Conservation (phyloP, 2,113 vertebrate genomes). For the Gasterosteus aculeatus region DNA sequence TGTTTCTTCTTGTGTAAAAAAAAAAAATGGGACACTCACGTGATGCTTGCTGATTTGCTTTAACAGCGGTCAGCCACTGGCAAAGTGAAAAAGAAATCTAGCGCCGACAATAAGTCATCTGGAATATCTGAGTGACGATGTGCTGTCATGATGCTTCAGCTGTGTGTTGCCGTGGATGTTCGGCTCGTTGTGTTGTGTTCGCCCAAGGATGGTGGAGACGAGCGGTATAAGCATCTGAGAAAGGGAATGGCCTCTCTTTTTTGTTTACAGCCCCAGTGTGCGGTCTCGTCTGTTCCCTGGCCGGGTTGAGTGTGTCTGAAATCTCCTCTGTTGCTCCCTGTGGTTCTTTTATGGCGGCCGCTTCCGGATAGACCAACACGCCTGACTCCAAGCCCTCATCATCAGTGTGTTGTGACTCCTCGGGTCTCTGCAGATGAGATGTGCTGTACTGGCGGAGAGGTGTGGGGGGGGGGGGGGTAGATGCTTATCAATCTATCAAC, state of each 20-base stretch:
- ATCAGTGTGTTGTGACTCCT: constrained; percentile 82
- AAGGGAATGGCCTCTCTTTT: constrained; percentile 56
- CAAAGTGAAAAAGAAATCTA: constrained; percentile 68
- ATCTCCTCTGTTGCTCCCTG: constrained; percentile 74
- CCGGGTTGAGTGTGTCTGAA: constrained; percentile 74
- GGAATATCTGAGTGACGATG: constrained; percentile 72
- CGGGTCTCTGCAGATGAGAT: constrained; percentile 68
- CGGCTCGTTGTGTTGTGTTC: constrained; percentile 73
- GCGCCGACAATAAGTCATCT: constrained; percentile 64
- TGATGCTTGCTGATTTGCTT: constrained; percentile 67
- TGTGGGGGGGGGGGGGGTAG: constrained; percentile 46
- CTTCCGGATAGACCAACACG: constrained; percentile 52
- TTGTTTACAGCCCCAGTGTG: constrained; percentile 68
- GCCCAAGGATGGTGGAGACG: constrained; percentile 61
- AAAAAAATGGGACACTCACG: constrained; percentile 61
- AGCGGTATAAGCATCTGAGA: constrained; percentile 56
- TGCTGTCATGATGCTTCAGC: constrained; percentile 66
- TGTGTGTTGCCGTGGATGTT: constrained; percentile 71
- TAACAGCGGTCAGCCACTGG: constrained; percentile 64
- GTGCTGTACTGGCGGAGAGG: constrained; percentile 68
- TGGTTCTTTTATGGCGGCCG: constrained; percentile 73
- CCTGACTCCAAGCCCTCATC: constrained; percentile 68
- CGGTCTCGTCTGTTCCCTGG: constrained; percentile 74
- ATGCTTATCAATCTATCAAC: constrained; percentile 63
- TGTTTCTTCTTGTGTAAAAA: constrained; percentile 77